These are phyloP conservation scores for Heteronetta atricapilla DNA, from an alignment of 2,113 vertebrate species.

Conservation along the genomic window DNA sequence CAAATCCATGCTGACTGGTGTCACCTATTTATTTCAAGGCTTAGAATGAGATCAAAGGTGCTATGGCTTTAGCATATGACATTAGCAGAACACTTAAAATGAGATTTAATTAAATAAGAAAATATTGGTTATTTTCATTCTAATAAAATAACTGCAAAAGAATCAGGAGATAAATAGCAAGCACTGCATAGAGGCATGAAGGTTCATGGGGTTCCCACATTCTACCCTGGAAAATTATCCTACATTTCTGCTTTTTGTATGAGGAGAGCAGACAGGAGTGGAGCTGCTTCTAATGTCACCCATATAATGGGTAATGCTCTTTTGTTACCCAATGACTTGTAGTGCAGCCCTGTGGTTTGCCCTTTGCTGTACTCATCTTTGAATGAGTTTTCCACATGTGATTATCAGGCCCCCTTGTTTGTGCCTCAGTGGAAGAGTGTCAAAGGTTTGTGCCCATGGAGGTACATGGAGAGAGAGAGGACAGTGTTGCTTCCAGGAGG, in stretches of 20 bases:
- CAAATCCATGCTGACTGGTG: constrained; percentile 74
- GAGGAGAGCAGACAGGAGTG: not conserved
- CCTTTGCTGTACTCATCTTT: not conserved
- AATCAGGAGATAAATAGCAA: constrained; percentile 44
- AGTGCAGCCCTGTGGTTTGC: not conserved
- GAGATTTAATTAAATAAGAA: constrained; percentile 75
- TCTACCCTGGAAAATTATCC: not conserved
- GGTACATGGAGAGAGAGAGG: not conserved
- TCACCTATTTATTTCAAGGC: constrained; percentile 73
- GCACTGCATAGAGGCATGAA: not conserved
- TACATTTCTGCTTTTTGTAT: not conserved
- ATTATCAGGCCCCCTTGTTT: accelerated
- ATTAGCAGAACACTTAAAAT: constrained; percentile 71
- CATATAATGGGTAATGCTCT: not conserved
- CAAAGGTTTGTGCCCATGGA: accelerated
- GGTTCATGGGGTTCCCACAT: not conserved
- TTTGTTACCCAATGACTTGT: not conserved
- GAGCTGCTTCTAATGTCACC: not conserved
- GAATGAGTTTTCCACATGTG: accelerated
- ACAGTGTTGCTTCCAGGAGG: not conserved
- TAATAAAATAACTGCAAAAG: constrained; percentile 56
- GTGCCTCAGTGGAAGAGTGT: not conserved
- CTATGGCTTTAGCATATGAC: constrained; percentile 48
- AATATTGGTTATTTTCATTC: constrained; percentile 69
- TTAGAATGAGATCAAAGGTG: constrained; percentile 77